Base-by-base conservation (phyloP, 2,113 vertebrate genomes). In the Anarhynchus alexandrinus region DNA sequence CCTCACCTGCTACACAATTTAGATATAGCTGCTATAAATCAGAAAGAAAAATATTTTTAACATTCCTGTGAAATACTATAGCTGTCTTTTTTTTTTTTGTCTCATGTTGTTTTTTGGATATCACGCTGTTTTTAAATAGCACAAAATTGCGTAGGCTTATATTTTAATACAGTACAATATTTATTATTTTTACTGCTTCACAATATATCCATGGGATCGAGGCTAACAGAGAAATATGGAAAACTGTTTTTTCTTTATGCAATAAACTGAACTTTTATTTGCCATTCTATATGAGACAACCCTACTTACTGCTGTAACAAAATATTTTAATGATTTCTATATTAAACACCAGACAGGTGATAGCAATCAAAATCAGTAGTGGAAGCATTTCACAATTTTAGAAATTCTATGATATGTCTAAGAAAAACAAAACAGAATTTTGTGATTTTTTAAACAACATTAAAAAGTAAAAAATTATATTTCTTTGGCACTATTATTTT, bases 271-370 rank as follows among this genome's bases (percentile, higher is more conserved):
- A 43, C 2, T 43, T 40, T 64, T 51, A 32, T 59, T 69, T 84
- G 20, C 5, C 26, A 9, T 72, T 52, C n/a, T 51, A 6, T 43
- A 36, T 0, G 0, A 62, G 36, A 72, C 27, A 88, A 30, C 0
- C 1, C 34, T 12, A 21, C 21, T 72, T 65, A 26, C 38, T 34
- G 3, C 11, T 76, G 17, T 13, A 64, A 71, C n/a, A 71, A 84
- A 78, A 67, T 27, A 14, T 7, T 73, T 45, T 2, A 7, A 52
- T 27, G 3, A 7, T n/a, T 71, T 51, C 21, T 45, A 2, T 38
- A 22, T 58, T 86, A 78, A 91, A 54, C 3, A 32, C 22, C 6
- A 62, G 18, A 71, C 3, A 27, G 12, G 2, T 40, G 20, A 38
- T 16, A 42, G 5, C 9, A 93, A 71, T 72, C 5, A 40, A 57